These are phyloP conservation scores for Sepiola atlantica DNA, from an alignment of 2,888 invertebrate species.

Conservation along the genomic window DNA sequence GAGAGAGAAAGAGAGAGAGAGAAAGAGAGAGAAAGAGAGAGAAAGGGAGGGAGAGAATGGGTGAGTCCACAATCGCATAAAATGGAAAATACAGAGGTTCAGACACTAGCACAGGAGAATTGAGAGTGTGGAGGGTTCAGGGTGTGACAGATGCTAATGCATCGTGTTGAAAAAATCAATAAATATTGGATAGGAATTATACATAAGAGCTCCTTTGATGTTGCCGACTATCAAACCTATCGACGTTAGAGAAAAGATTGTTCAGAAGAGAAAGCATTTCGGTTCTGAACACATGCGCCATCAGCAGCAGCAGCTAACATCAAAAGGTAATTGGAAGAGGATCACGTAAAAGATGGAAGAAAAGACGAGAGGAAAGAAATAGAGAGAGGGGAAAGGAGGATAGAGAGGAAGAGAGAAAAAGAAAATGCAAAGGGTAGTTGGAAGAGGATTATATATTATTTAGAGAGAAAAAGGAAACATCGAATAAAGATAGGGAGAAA, in stretches of 20 bases:
- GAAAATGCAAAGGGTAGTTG: neutral
- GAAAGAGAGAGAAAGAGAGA: no score
- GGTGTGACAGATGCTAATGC: neutral
- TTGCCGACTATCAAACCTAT: conserved; percentile 32
- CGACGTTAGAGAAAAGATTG: neutral
- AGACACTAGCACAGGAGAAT: no score
- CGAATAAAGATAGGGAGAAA: neutral
- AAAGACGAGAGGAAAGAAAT: neutral
- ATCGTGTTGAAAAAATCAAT: conserved; percentile 5
- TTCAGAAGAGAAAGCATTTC: neutral
- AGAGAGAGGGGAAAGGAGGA: neutral
- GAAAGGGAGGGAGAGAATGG: no score
- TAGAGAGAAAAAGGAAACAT: no score
- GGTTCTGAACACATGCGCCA: neutral
- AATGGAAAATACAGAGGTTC: no score
- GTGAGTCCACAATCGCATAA: no score
- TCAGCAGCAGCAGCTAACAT: neutral
- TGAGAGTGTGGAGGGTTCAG: neutral
- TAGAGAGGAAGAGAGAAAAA: neutral
- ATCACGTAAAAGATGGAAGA: neutral
- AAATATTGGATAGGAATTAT: conserved; percentile 22
- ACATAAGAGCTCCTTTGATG: conserved; percentile 8
- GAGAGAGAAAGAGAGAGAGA: no score
- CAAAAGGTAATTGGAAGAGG: neutral
- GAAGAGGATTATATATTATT: no score